phyloP scores from a whole-genome alignment of 2,888 invertebrate genomes.

The Bursaphelenchus okinawaensis region DNA sequence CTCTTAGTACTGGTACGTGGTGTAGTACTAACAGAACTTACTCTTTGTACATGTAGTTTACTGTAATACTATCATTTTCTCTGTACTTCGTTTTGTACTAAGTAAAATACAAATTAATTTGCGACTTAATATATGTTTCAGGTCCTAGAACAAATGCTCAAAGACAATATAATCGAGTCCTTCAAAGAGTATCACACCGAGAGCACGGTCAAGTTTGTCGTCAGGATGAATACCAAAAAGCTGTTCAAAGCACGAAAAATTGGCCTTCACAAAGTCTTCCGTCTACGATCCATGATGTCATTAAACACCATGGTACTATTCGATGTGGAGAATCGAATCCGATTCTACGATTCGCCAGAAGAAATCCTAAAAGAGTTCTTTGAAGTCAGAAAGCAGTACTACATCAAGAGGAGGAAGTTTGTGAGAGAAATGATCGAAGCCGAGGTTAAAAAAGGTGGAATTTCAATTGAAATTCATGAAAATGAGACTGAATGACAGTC shows the following conservation, averaged over 20 bases:
- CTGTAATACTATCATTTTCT: too few species aligned
- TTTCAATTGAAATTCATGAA: constrained; percentile 82
- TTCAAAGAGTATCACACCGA: constrained; percentile 91
- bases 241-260: constrained; percentile 66
- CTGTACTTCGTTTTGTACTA: too few species aligned
- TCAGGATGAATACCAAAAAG: constrained; percentile 70
- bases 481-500: constrained; percentile 84
- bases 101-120: too few species aligned
- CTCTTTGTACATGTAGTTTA: too few species aligned
- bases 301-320: constrained; percentile 64
- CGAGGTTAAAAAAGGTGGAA: constrained; percentile 75
- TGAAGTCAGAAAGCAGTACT: constrained; percentile 72
- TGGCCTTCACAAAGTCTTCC: constrained; percentile 89
- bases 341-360: constrained; percentile 71
- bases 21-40: too few species aligned
- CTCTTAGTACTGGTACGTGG: too few species aligned
- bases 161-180: constrained; percentile 60
- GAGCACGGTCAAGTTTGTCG: constrained; percentile 81
- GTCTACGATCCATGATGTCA: constrained; percentile 66
- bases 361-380: constrained; percentile 80
- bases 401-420: constrained; percentile 79
- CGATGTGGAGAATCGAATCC: constrained; percentile 66
- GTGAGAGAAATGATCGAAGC: constrained; percentile 83
- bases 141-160: constrained; percentile 60
- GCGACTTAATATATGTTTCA: constrained; percentile 74